Conservation (phyloP, 2,797 vertebrate species). For the Phoxinus dragarum region DNA sequence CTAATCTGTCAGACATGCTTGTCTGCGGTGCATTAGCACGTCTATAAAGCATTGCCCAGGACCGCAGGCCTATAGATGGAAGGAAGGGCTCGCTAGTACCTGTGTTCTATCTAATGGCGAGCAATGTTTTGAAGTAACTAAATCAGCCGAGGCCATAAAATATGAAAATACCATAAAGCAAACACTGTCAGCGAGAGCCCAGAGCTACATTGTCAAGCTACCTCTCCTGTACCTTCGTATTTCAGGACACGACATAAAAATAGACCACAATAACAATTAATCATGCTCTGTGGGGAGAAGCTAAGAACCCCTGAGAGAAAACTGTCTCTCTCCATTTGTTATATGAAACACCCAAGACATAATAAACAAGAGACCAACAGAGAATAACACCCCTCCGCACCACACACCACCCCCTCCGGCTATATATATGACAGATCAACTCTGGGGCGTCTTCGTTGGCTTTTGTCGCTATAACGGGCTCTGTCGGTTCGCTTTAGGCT, state of each 20-base stretch:
- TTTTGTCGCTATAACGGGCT: slow-evolving; percentile 49
- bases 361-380: slow-evolving; percentile 54
- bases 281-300: slow-evolving; percentile 53
- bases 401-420: slow-evolving; percentile 2
- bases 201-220: slow-evolving; percentile 46
- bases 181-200: slow-evolving; percentile 42
- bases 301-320: slow-evolving; percentile 53
- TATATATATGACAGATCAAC: slow-evolving; percentile 32
- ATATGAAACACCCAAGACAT: slow-evolving; percentile 55
- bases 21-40: neutral
- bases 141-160: slow-evolving; percentile 49
- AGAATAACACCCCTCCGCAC: slow-evolving; percentile 39
- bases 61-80: neutral
- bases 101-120: slow-evolving; percentile 35
- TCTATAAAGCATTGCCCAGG: slow-evolving; percentile 27
- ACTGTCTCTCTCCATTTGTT: slow-evolving; percentile 54
- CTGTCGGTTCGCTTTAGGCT: slow-evolving; percentile 65
- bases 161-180: slow-evolving; percentile 56
- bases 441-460: slow-evolving; percentile 4
- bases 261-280: slow-evolving; percentile 63
- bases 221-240: slow-evolving; percentile 43
- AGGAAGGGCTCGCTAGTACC: slow-evolving; percentile 5
- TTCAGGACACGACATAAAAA: slow-evolving; percentile 54
- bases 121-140: slow-evolving; percentile 48
- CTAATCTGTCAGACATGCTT: slow-evolving; percentile 44